These are phyloP conservation scores for Achatina immaculata DNA, from an alignment of 1,140 invertebrate genomes.

Conservation along the genomic window DNA sequence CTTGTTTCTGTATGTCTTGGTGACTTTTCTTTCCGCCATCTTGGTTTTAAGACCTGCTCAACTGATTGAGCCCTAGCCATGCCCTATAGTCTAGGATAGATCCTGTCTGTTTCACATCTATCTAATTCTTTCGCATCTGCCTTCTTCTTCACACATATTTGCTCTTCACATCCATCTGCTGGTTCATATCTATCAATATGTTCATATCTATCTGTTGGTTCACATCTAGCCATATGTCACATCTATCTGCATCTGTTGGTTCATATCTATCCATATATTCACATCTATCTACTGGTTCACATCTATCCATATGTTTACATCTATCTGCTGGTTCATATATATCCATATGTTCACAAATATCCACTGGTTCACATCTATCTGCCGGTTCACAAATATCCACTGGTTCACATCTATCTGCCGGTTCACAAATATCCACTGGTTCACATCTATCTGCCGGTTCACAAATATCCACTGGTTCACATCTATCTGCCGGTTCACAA, in stretches of 20 bases:
- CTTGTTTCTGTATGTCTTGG: no score
- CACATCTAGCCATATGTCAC: background rate
- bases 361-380: background rate
- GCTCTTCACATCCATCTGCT: background rate
- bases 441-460: no score
- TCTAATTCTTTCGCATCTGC: no score
- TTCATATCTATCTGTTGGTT: slow-evolving; percentile 1
- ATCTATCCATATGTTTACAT: background rate
- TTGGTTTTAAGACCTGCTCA: no score
- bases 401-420: background rate
- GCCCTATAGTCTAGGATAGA: no score
- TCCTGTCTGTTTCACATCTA: no score
- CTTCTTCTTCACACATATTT: no score
- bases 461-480: no score
- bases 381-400: background rate
- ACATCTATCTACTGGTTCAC: background rate
- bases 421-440: no score
- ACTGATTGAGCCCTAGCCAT: no score
- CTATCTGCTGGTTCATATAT: background rate
- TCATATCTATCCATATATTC: background rate
- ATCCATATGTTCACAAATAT: background rate
- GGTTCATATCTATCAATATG: background rate
- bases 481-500: no score
- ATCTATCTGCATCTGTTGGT: background rate
- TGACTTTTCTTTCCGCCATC: no score